A percentile compares a stretch with the other conserved stretches of the same genome.
Evolutionary conservation across 2,888 invertebrate species (phyloP).

Genomic region (Neocrepidodera transversa): DNA sequence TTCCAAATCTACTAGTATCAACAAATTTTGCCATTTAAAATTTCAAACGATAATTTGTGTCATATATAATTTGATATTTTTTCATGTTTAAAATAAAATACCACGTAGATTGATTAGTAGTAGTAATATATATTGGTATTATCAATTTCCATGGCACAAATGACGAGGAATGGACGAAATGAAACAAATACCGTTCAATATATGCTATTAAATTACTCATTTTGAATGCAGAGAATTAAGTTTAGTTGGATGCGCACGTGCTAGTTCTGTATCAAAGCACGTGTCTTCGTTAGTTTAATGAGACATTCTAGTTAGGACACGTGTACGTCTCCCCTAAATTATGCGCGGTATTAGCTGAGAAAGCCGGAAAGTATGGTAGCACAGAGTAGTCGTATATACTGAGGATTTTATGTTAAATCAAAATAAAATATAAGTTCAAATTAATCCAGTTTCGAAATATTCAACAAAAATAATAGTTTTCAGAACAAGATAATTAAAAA

Average conservation of each 20-base stretch:
- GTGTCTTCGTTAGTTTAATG: constrained; percentile 58
- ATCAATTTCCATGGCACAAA: background rate
- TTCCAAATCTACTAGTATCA: no score
- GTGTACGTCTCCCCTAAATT: constrained; percentile 49
- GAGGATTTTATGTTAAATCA: background rate
- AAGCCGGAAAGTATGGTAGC: constrained; percentile 17
- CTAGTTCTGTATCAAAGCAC: constrained; percentile 48
- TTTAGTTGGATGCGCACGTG: constrained; percentile 44
- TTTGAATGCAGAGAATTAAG: constrained; percentile 41
- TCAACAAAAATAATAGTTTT: no score
- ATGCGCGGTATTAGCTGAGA: constrained; percentile 26
- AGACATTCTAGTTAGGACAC: constrained; percentile 53
- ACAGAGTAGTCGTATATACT: background rate
- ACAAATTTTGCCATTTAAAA: no score
- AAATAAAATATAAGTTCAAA: background rate
- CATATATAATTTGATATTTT: no score
- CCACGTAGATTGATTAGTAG: no score
- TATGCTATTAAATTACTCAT: constrained; percentile 44
- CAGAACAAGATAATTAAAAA: no score
- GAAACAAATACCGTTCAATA: constrained; percentile 30
- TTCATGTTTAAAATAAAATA: no score
- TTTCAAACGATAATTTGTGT: no score
- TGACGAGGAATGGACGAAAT: constrained; percentile 23
- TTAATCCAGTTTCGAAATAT: no score
- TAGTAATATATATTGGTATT: background rate